Conservation (phyloP, 1,140 invertebrate genomes). For the Ceratina australensis region DNA sequence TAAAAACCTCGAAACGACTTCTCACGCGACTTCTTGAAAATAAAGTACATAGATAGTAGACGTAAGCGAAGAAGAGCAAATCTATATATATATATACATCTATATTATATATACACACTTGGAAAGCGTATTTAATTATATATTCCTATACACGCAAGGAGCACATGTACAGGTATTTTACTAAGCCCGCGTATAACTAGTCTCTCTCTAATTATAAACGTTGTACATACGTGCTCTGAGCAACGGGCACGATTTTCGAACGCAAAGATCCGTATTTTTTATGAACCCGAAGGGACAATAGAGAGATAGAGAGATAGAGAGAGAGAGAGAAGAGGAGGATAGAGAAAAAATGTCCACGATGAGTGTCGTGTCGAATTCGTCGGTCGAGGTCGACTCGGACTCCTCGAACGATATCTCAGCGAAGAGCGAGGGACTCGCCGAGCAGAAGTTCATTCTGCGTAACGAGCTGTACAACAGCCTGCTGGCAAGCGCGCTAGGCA, state of each 20-base stretch:
- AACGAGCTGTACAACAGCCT: conserved; percentile 89
- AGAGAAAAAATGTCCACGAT: conserved; percentile 74
- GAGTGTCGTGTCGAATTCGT: conserved; percentile 77
- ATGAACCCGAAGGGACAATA: not conserved
- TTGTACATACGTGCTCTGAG: not conserved
- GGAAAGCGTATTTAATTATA: conserved; percentile 67
- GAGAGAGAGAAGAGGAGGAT: not conserved
- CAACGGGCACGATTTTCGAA: no score
- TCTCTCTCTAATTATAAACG: not conserved
- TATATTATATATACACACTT: conserved; percentile 67
- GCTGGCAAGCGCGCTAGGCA: conserved; percentile 84
- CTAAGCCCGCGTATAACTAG: conserved; percentile 38
- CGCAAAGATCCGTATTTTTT: conserved; percentile 12
- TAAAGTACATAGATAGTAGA: conserved; percentile 37
- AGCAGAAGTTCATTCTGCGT: conserved; percentile 83
- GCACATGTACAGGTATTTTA: conserved; percentile 67
- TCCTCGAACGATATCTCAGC: conserved; percentile 74
- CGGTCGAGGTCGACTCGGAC: conserved; percentile 78
- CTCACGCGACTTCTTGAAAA: conserved; percentile 21
- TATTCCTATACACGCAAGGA: conserved; percentile 67
- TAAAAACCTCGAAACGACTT: conserved; percentile 36
- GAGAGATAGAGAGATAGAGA: not conserved
- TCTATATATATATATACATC: conserved; percentile 60
- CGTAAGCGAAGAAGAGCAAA: conserved; percentile 45
- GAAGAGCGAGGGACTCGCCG: conserved; percentile 69